Evolutionary conservation across 1,140 invertebrate species (phyloP), one percentile per base, ranked within the genome.

Genomic region (Fopius arisanus): DNA sequence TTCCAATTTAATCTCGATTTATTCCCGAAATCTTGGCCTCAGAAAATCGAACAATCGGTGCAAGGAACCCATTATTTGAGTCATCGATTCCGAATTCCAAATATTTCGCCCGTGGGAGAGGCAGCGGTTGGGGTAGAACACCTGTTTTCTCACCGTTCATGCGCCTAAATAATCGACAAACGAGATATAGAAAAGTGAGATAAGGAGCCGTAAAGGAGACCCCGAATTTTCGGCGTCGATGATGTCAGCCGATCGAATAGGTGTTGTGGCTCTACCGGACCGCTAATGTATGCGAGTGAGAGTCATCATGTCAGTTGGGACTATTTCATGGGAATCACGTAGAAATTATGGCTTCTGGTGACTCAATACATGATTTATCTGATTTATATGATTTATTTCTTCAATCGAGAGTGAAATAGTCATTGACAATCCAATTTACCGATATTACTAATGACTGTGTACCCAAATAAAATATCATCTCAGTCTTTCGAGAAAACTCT

Each of bases 21-120:
- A 48, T 26, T 51, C 19, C 26, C 21, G 26, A 59, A 6, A 28
- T 51, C n/a, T 51, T 19, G 19, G 54, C 2, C 1, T 10, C 54
- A 21, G 10, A 12, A 14, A 26, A 3, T 23, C 54, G 10, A 48
- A 48, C 16, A 5, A 59, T 59, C 54, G 28, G 62, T 26, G 29
- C 62, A 65, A 65, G 29, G 62, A 65, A 65, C 62, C n/a, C 29
- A 65, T 65, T 31, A n/a, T 65, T 65, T 65, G 62, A 65, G 7
- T 65, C 29, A 65, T 33, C 62, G 7, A 5, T 16, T 65, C 28
- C 1, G 29, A 33, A 65, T 16, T 31, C 54, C 14, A 59, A 59
- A 59, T 19, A 59, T 23, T 59, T 26, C 26, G n/a, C 2, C 3
- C 14, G 19, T 14, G n/a, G 43, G 1, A 51, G 19, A 14, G 43